A percentile compares a stretch with the other conserved stretches of the same genome.
phyloP scores from a whole-genome alignment of 2,797 vertebrate species.

The Phyllotis vaccarum region DNA sequence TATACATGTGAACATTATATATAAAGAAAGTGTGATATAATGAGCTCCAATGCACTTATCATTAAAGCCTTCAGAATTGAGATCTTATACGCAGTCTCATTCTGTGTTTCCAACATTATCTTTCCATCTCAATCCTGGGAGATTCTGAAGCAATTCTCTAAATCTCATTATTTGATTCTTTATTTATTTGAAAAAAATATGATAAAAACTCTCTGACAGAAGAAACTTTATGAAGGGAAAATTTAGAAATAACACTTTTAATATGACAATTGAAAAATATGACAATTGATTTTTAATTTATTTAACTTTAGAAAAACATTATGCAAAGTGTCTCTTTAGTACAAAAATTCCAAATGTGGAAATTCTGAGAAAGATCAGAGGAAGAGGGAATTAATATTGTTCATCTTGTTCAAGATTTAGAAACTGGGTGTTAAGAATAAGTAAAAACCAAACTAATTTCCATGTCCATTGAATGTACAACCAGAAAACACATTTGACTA shows the following conservation, averaged over 20 bases:
- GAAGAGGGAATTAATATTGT: constrained; percentile 33
- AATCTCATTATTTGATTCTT: constrained; percentile 52
- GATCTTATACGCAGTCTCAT: background rate
- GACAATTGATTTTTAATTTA: constrained; percentile 69
- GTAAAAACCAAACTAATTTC: background rate
- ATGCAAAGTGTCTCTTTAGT: constrained; percentile 45
- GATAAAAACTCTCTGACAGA: constrained; percentile 56
- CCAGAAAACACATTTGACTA: background rate
- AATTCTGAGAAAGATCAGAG: constrained; percentile 14
- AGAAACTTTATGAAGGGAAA: constrained; percentile 27
- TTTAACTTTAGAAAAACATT: constrained; percentile 60
- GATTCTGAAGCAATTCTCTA: constrained; percentile 41
- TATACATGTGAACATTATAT: background rate
- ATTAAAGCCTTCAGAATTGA: constrained; percentile 28
- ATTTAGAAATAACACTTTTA: constrained; percentile 54
- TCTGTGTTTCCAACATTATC: background rate
- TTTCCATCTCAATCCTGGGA: background rate
- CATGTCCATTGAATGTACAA: background rate
- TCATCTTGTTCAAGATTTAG: background rate
- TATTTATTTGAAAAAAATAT: constrained; percentile 60
- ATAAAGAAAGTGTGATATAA: background rate
- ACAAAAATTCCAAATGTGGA: constrained; percentile 47
- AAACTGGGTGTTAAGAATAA: constrained; percentile 2
- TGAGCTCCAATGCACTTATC: background rate
- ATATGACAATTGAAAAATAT: constrained; percentile 58